These are phyloP conservation scores for Melinaea menophilus DNA, from an alignment of 2,888 invertebrate genomes.

Conservation along the genomic window DNA sequence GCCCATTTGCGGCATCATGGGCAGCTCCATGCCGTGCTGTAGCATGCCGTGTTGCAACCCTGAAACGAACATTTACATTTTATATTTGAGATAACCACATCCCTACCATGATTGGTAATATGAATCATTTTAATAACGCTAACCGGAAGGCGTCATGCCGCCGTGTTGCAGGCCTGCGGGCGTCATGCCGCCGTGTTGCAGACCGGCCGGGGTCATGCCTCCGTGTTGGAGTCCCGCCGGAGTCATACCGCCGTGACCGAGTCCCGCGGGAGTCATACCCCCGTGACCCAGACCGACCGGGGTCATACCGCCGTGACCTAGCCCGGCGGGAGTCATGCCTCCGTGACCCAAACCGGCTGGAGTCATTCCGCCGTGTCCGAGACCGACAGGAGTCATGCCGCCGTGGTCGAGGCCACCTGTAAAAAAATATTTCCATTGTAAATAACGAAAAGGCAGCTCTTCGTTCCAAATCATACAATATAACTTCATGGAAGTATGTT, in stretches of 20 bases:
- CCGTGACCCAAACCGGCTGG: constrained; percentile 60
- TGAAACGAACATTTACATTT: constrained; percentile 12
- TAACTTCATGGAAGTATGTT: neutral
- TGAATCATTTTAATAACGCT: neutral
- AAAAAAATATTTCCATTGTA: neutral
- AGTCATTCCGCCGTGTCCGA: constrained; percentile 27
- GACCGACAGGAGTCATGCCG: constrained; percentile 33
- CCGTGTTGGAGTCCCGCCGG: constrained; percentile 61
- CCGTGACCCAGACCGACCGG: constrained; percentile 43
- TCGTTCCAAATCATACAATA: constrained; percentile 3
- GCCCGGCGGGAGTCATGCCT: constrained; percentile 47
- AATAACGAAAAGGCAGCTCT: no score
- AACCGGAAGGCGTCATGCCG: constrained; percentile 49
- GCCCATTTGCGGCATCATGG: constrained; percentile 81
- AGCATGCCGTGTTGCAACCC: constrained; percentile 37
- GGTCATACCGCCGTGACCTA: constrained; percentile 46
- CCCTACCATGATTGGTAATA: neutral
- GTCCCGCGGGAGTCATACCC: constrained; percentile 53
- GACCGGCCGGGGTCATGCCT: constrained; percentile 47
- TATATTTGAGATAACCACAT: neutral
- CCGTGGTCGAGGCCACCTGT: neutral
- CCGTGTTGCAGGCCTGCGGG: constrained; percentile 52
- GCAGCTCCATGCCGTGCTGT: constrained; percentile 65
- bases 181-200: constrained; percentile 46
- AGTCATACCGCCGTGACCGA: constrained; percentile 63